A percentile compares a stretch with the other conserved stretches of the same genome.
These are phyloP conservation scores for Synanthedon tipuliformis DNA, from an alignment of 2,888 invertebrate genomes.

Conservation along the genomic window DNA sequence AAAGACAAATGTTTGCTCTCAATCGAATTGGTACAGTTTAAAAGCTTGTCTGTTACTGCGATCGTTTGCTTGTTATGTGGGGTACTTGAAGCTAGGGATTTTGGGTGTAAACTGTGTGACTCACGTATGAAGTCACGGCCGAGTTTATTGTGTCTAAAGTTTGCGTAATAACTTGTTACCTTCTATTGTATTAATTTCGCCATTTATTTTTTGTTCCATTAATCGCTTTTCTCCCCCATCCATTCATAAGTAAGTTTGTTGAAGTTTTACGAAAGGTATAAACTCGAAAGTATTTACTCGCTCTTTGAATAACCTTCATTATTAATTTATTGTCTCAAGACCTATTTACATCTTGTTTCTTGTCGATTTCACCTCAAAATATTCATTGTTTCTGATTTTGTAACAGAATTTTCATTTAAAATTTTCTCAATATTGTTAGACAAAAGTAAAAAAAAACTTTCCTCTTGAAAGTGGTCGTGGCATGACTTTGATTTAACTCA, in stretches of 20 bases:
- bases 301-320: too few species aligned
- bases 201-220: conserved; percentile 24
- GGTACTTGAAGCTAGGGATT: conserved; percentile 13
- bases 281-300: too few species aligned
- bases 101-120: conserved; percentile 29
- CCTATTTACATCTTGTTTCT: too few species aligned
- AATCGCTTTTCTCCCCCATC: conserved; percentile 9
- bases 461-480: too few species aligned
- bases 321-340: too few species aligned
- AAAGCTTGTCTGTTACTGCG: conserved; percentile 22
- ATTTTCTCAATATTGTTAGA: too few species aligned
- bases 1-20: conserved; percentile 11
- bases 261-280: background rate
- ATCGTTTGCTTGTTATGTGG: conserved; percentile 23
- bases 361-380: too few species aligned
- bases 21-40: conserved; percentile 26
- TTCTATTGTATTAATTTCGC: conserved; percentile 20
- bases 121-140: conserved; percentile 34
- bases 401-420: too few species aligned
- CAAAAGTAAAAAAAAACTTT: too few species aligned
- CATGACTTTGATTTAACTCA: too few species aligned
- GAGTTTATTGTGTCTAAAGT: conserved; percentile 14
- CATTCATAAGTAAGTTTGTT: too few species aligned
- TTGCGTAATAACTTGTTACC: conserved; percentile 23
- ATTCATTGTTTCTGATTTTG: too few species aligned